Base-by-base conservation (phyloP, 2,113 vertebrate genomes). In the Scalopus aquaticus region DNA sequence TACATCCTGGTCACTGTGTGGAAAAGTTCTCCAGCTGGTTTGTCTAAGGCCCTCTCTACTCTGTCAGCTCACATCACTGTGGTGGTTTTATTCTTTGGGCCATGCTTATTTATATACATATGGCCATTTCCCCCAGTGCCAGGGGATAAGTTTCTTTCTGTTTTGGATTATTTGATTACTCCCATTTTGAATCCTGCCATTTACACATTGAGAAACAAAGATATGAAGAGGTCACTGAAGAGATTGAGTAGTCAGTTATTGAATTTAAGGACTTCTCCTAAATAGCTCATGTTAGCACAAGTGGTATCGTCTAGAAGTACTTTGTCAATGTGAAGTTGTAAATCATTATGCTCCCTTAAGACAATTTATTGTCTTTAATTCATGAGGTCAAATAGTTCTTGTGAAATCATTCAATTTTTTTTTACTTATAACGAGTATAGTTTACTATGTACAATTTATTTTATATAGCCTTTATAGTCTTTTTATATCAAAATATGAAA, bases 61-160 rank as follows among this genome's bases (percentile, higher is more conserved):
- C 22, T 86, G 49, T 72, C 49, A 87, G 51, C 54, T 44, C 51
- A 87, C 30, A n/a, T 87, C 30, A 87, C 56, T 32, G 44, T 91
- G 56, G 89, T 91, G n/a, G 12, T 91, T 62, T 74, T 91, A 16
- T 81, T 91, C 58, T 76, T 91, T 54, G 79, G 56, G 28, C 90
- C 90, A 0, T 83, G 42, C 56, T 42, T 83, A 0, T 51, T 83
- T 83, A 9, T 76, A n/a, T 88, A 91, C 9, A 3, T 83, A 79
- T 83, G 90, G 58, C 69, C 90, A n/a, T 74, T 91, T 65, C 69
- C 90, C 15, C 42, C 44, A 0, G 89, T 76, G 19, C 35, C 69
- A 65, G 58, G 74, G 79, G 90, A 84, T 44, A 83, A 79, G 9
- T 76, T 88, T 65, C 73, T 78, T 77, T 58, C 86, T 44, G 32